These are phyloP conservation scores for Uromys caudimaculatus DNA, from an alignment of 2,797 vertebrate species.

Conservation along the genomic window DNA sequence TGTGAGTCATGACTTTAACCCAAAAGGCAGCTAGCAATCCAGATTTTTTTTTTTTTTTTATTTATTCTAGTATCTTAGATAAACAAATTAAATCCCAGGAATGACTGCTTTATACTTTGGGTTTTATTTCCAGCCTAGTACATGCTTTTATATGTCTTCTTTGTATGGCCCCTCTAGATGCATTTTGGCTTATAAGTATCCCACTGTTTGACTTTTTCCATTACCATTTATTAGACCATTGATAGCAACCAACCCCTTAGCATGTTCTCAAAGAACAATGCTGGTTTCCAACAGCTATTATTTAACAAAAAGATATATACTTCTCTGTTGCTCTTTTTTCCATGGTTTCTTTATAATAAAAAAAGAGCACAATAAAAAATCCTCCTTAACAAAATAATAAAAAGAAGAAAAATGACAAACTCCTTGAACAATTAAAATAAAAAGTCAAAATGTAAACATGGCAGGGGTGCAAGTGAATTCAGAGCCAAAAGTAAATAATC, in stretches of 20 bases:
- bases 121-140: background rate
- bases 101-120: background rate
- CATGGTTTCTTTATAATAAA: background rate
- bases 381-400: slow-evolving; percentile 17
- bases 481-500: slow-evolving; percentile 54
- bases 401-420: background rate
- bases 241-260: background rate
- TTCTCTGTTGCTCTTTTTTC: background rate
- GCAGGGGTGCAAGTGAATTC: slow-evolving; percentile 31
- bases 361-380: slow-evolving; percentile 11
- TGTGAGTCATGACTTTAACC: background rate
- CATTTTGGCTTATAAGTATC: background rate
- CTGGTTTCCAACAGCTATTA: background rate
- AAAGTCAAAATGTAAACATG: slow-evolving; percentile 33
- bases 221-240: background rate
- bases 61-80: background rate
- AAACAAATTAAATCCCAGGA: background rate
- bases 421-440: slow-evolving; percentile 48
- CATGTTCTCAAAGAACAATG: background rate
- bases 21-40: background rate
- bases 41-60: background rate
- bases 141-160: background rate
- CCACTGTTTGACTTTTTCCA: background rate
- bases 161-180: background rate
- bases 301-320: background rate